Evolutionary conservation across 2,113 vertebrate species (phyloP), one percentile per base, ranked within the genome.

Genomic region (Dermatemys mawii): DNA sequence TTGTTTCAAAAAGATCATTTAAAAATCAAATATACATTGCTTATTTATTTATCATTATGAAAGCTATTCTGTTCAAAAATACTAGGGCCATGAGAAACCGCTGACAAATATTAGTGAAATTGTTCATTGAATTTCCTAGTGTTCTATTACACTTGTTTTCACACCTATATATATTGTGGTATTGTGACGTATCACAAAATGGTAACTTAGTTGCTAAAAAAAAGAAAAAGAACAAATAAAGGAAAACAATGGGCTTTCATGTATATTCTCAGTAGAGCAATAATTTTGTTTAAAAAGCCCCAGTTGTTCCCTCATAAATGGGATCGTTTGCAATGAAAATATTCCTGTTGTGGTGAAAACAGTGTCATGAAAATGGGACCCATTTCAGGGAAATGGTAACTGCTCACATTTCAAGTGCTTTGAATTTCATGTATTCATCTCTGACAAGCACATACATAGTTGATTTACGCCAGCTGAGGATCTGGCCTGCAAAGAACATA

Each of bases 231-330:
- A 48, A 48, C 3, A 48, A 48, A 48, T 8, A 53, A 53, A 53
- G 51, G 94, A 91, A 95, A 97, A 96, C 96, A 92, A 94, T 97
- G 96, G 96, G 95, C 94, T 97, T 97, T 97, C 96, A 97, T 96
- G 97, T 97, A 88, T 97, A 94, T 94, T 97, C 97, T 96, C 87
- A 96, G 94, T 96, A 97, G 95, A 96, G 93, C 93, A 96, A 93
- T 94, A 89, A 97, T 97, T 97, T 96, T 94, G 94, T 78, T 97
- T 92, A 93, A 92, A 80, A 96, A 92, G 95, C 93, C 84, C 86
- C 84, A 57, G 93, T 93, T 95, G 93, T 94, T 90, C 87, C 90
- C 83, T 90, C 94, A 80, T 92, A 94, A 96, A 93, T 84, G 91
- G 78, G 95, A 87, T 95, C 95, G 94, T 97, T 97, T 97, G 93